These are phyloP conservation scores for Mesorhabditis spiculigera DNA, from an alignment of 2,888 invertebrate genomes.

Conservation along the genomic window DNA sequence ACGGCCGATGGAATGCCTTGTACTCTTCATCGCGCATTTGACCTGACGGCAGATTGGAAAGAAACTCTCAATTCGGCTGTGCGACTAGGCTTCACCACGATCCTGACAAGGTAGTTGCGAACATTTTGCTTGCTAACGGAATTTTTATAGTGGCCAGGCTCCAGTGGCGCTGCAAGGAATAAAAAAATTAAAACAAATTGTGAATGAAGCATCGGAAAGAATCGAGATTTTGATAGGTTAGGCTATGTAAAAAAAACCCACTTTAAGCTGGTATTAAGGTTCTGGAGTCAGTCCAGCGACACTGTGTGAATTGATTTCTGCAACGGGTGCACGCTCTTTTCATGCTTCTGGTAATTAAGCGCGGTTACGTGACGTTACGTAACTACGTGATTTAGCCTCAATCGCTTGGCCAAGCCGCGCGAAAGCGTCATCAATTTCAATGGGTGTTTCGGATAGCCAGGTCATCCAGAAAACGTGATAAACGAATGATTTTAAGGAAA, in stretches of 20 bases:
- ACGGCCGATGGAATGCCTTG: conserved; percentile 25
- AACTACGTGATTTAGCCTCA: too few relatives aligned
- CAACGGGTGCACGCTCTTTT: conserved; percentile 8
- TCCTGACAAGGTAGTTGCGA: conserved; percentile 26
- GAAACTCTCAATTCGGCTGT: conserved; percentile 22
- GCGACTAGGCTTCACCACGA: conserved; percentile 29
- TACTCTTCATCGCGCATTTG: conserved; percentile 36
- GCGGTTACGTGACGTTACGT: conserved; percentile 2
- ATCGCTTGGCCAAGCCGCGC: too few relatives aligned
- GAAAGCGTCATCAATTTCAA: not conserved
- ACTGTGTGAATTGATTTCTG: not conserved
- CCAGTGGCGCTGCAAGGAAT: conserved; percentile 32
- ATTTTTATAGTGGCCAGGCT: conserved; percentile 26
- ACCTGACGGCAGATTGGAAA: conserved; percentile 30
- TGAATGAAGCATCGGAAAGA: conserved; percentile 12
- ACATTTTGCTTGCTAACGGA: not conserved
- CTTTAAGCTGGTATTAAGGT: conserved; percentile 6
- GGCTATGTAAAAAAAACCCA: conserved; percentile 7
- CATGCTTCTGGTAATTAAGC: not conserved
- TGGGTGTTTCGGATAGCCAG: not conserved
- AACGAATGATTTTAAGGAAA: not conserved
- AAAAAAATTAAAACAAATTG: conserved; percentile 23
- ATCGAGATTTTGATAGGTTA: conserved; percentile 25
- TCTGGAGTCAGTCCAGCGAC: conserved; percentile 17
- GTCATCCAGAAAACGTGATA: not conserved